Evolutionary conservation across 2,888 invertebrate genomes (phyloP).

Genomic region (Rhaphigaster nebulosa): DNA sequence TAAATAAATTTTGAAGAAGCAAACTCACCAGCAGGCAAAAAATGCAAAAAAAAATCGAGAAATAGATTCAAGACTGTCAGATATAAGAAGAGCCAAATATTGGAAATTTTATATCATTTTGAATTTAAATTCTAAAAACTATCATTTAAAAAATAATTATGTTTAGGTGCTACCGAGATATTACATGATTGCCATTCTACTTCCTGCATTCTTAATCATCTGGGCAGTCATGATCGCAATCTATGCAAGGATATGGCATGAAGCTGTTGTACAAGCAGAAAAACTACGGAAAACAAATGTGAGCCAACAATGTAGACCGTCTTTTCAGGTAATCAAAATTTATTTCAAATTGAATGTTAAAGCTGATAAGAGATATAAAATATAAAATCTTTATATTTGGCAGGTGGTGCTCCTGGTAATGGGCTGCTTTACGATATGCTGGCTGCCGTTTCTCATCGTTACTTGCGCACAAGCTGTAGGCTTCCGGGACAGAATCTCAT

Average conservation of each 20-base stretch:
- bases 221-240: slow-evolving; percentile 83
- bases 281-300: slow-evolving; percentile 80
- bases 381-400: slow-evolving; percentile 66
- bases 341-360: background rate
- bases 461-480: slow-evolving; percentile 72
- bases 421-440: slow-evolving; percentile 85
- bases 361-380: background rate
- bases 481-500: slow-evolving; percentile 67
- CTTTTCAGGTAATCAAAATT: slow-evolving; percentile 72
- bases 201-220: slow-evolving; percentile 80
- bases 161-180: slow-evolving; percentile 67
- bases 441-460: slow-evolving; percentile 84
- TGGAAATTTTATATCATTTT: background rate
- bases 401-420: slow-evolving; percentile 84
- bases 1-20: too few species aligned
- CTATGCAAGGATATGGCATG: slow-evolving; percentile 84
- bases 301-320: slow-evolving; percentile 64
- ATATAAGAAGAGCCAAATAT: background rate
- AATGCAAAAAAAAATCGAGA: too few species aligned
- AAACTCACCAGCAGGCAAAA: too few species aligned
- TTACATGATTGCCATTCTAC: slow-evolving; percentile 72
- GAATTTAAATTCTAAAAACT: background rate
- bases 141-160: background rate
- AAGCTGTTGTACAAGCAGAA: slow-evolving; percentile 74
- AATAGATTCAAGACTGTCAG: too few species aligned